These are phyloP conservation scores for Monochamus saltuarius DNA, from an alignment of 1,140 invertebrate species.

Conservation along the genomic window DNA sequence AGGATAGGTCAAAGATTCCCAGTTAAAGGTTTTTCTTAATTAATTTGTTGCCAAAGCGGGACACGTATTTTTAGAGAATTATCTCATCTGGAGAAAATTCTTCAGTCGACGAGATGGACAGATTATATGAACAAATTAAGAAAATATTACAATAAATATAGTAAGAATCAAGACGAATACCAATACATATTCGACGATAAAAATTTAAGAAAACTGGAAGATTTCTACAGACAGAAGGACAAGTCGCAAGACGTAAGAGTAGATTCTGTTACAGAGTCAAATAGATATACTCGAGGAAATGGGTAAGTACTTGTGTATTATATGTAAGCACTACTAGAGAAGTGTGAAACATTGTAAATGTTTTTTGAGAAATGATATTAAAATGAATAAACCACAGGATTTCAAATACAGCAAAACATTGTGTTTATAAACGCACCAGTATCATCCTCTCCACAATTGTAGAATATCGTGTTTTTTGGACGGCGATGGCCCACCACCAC, in stretches of 20 bases:
- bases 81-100: slow-evolving; percentile 32
- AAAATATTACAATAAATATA: slow-evolving; percentile 23
- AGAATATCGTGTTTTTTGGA: no score
- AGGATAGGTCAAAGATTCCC: no score
- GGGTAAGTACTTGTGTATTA: background rate
- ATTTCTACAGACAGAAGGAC: slow-evolving; percentile 21
- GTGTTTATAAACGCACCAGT: no score
- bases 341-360: no score
- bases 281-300: background rate
- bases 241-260: slow-evolving; percentile 12
- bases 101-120: slow-evolving; percentile 24
- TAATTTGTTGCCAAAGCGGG: background rate
- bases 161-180: slow-evolving; percentile 4
- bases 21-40: no score
- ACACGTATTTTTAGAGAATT: slow-evolving; percentile 29
- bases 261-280: background rate
- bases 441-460: no score
- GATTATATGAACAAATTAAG: slow-evolving; percentile 31
- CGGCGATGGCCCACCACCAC: no score
- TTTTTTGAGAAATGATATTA: no score
- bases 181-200: slow-evolving; percentile 22
- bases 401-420: no score
- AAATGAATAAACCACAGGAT: no score
- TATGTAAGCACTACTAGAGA: no score
- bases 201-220: slow-evolving; percentile 20